Conservation (phyloP, 2,888 invertebrate genomes). For the Blomia tropicalis region DNA sequence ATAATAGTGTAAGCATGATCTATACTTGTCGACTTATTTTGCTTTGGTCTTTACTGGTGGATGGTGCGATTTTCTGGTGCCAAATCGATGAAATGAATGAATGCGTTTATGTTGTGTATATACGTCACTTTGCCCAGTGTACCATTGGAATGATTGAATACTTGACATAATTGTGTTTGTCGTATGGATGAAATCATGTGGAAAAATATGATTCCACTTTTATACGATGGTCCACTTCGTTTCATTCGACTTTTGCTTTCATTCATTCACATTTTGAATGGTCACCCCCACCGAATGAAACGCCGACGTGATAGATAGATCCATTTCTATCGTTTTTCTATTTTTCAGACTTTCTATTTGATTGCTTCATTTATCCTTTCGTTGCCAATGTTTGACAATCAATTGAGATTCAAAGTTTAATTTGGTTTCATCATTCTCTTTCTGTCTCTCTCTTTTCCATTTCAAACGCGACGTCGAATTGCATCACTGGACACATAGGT, state of each 20-base stretch:
- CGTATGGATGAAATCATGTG: constrained; percentile 14
- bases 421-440: too few species aligned
- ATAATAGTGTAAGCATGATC: too few species aligned
- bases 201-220: not conserved
- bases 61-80: not conserved
- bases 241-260: not conserved
- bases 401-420: too few species aligned
- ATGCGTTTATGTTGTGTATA: not conserved
- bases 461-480: too few species aligned
- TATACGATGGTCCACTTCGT: not conserved
- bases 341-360: not conserved
- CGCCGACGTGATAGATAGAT: not conserved
- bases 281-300: too few species aligned
- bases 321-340: not conserved
- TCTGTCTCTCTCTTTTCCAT: too few species aligned
- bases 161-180: not conserved
- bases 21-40: not conserved
- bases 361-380: not conserved
- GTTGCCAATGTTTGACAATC: too few species aligned
- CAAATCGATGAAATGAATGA: not conserved
- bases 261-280: not conserved
- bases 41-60: not conserved
- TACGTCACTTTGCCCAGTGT: too few species aligned
- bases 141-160: not conserved
- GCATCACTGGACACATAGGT: too few species aligned